Base-by-base conservation (phyloP, 2,797 vertebrate species). In the Eremophila alpestris region DNA sequence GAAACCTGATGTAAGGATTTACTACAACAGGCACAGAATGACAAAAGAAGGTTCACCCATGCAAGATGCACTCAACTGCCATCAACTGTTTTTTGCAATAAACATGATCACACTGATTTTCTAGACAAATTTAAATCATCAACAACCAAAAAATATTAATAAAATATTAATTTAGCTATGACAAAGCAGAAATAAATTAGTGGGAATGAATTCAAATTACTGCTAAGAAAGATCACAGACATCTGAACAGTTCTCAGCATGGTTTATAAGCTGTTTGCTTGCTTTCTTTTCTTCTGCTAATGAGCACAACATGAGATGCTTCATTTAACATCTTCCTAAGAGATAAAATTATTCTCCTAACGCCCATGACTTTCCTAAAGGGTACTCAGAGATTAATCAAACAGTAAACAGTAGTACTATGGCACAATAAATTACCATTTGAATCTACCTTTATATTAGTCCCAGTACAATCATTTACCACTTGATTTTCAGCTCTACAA, bases 401-500 rank as follows among this genome's bases (percentile, higher is more conserved):
- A 58, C 41, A 80, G 40, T 64, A 79, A 91, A 60, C 45, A 85
- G 74, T 27, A 88, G 12, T 58, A 51, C 17, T 40, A 30, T 1
- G 6, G 62, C 45, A 78, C 51, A 83, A 64, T 90, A 87, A 94
- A 92, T 84, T 88, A 79, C 30, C 19, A 67, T 73, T 17, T 65
- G 52, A 94, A 52, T 23, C 46, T 94, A 77, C 51, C 18, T 87
- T 83, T 76, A 55, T 77, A 92, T 80, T 92, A 93, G 41, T 58
- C 83, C 80, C 89, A 64, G 13, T 67, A 82, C 51, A 93, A 83
- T 23, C 30, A 65, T 88, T 81, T 81, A 40, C 54, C 63, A 87
- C 54, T 90, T 83, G 46, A 82, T 82, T 95, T 93, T 73, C 83
- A 90, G 75, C 85, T 89, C 60, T 11, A 32, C 48, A 92, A 97